Conservation (phyloP, 2,797 vertebrate species). For the Neosalanx taihuensis region DNA sequence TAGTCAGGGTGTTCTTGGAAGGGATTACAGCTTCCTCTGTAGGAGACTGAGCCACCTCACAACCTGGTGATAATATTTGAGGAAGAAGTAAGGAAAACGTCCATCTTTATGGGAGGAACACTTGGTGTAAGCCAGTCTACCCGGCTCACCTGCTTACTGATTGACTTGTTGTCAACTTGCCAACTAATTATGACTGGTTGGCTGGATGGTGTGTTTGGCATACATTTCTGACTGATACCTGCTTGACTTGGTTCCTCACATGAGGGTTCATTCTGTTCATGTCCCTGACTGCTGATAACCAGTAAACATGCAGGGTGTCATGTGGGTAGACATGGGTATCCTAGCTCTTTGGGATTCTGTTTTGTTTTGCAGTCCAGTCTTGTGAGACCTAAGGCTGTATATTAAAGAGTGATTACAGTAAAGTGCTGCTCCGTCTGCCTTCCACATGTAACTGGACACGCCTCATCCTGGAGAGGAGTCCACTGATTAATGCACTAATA, state of each 20-base stretch:
- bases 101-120: slow-evolving; percentile 12
- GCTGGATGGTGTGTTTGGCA: neutral
- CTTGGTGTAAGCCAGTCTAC: slow-evolving; percentile 6
- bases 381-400: neutral
- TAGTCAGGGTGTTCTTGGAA: slow-evolving; percentile 15
- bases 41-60: neutral
- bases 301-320: slow-evolving; percentile 9
- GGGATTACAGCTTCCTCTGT: slow-evolving; percentile 6
- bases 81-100: slow-evolving; percentile 29
- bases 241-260: neutral
- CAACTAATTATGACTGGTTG: neutral
- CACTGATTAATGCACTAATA: slow-evolving; percentile 10
- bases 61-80: neutral
- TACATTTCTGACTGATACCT: too few species aligned
- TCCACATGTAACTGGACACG: slow-evolving; percentile 7
- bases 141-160: neutral
- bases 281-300: slow-evolving; percentile 9
- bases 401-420: neutral
- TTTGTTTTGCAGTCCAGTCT: neutral
- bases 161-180: neutral
- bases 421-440: neutral
- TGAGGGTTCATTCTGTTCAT: slow-evolving; percentile 4
- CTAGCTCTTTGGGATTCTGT: neutral
- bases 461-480: neutral
- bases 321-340: neutral